These are phyloP conservation scores for Gortyna flavago DNA, from an alignment of 2,888 invertebrate species.

Conservation along the genomic window DNA sequence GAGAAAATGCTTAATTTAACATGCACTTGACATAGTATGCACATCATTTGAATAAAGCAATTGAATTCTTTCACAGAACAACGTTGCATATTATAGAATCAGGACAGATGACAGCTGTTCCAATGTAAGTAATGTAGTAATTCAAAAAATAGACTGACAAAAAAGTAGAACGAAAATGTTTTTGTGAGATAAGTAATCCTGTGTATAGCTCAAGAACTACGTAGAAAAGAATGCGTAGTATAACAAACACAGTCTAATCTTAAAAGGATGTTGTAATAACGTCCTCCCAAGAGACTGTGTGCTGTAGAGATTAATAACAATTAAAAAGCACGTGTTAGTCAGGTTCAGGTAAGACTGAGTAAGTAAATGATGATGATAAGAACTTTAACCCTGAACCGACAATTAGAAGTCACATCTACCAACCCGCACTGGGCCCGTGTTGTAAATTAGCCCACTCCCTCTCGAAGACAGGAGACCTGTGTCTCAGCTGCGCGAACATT, in stretches of 20 bases:
- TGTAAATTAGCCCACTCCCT: too few relatives aligned
- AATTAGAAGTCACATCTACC: too few relatives aligned
- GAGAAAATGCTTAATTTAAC: constrained; percentile 15
- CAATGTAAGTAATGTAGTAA: not conserved
- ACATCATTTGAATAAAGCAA: constrained; percentile 21
- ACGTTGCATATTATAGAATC: not conserved
- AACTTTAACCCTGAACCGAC: not conserved
- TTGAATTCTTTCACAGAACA: not conserved
- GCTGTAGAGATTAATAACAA: constrained; percentile 36
- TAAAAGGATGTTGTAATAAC: constrained; percentile 44
- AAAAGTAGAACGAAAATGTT: not conserved
- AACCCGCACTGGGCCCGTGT: too few relatives aligned
- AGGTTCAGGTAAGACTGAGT: not conserved
- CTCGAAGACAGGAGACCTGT: too few relatives aligned
- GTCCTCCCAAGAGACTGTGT: not conserved
- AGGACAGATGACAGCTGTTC: not conserved
- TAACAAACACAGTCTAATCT: constrained; percentile 43
- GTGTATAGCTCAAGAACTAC: not conserved
- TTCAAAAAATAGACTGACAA: not conserved
- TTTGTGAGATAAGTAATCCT: not conserved
- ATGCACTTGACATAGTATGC: constrained; percentile 1
- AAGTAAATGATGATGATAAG: too few relatives aligned
- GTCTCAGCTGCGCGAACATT: too few relatives aligned
- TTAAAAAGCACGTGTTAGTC: constrained; percentile 26
- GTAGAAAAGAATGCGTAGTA: constrained; percentile 5